These are phyloP conservation scores for Eonycteris spelaea DNA, from an alignment of 2,113 vertebrate genomes.

Conservation along the genomic window DNA sequence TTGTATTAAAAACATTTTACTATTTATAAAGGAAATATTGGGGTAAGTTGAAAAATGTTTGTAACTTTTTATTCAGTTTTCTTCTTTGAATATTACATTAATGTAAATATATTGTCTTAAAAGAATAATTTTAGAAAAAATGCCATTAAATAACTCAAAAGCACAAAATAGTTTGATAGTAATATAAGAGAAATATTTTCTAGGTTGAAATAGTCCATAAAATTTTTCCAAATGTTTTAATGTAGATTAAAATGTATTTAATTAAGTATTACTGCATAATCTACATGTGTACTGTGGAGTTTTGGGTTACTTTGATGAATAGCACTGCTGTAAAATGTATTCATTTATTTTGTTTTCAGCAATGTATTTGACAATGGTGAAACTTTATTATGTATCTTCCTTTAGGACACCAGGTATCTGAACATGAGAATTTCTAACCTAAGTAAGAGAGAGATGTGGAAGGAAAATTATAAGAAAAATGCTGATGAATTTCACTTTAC, in stretches of 20 bases:
- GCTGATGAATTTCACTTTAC: constrained; percentile 1
- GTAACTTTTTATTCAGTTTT: constrained; percentile 13
- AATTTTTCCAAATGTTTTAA: constrained; percentile 21
- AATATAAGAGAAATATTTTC: background rate
- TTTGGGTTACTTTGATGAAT: background rate
- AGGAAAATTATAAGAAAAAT: constrained; percentile 34
- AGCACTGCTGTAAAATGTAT: background rate
- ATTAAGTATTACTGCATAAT: background rate
- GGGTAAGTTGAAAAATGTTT: background rate
- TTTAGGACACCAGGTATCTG: constrained; percentile 50
- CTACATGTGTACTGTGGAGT: background rate
- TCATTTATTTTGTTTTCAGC: constrained; percentile 36
- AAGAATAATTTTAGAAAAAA: constrained; percentile 17
- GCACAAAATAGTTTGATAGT: background rate
- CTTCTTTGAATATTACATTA: constrained; percentile 16
- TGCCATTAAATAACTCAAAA: constrained; percentile 26
- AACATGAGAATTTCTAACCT: constrained; percentile 35
- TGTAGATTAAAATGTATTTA: background rate
- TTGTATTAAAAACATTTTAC: background rate
- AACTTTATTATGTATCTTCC: constrained; percentile 29
- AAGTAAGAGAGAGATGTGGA: constrained; percentile 16
- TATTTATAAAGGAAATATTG: constrained; percentile 10
- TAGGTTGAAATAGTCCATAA: background rate
- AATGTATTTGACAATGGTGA: background rate
- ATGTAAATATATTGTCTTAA: constrained; percentile 23